Base-by-base conservation (phyloP, 2,888 invertebrate genomes). In the Lepidonotus clava region DNA sequence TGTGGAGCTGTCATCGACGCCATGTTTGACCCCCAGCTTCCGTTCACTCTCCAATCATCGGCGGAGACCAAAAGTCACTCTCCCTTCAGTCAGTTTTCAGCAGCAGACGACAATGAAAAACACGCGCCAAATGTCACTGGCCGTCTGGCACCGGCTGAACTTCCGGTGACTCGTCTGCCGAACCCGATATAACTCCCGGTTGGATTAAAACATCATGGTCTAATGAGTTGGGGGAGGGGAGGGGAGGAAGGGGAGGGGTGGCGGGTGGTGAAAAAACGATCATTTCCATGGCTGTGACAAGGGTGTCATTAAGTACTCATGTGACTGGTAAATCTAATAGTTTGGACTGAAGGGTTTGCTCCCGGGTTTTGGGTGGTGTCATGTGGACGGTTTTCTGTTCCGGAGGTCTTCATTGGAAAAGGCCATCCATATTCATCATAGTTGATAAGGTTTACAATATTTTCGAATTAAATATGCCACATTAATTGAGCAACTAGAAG, bases 131-230 rank as follows among this genome's bases (percentile, higher is more conserved):
- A 71, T 71, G 38, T 71, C 36, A 71, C 38, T 38, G 36, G 36
- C 38, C 11, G 71, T 71, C 8, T 71, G 71, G 71, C 21, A 71
- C 71, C 71, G 36, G 38, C 21, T 71, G 34, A 34, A 71, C 71
- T 71, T 71, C 71, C 71, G 71, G 34, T 71, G 71, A 71, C 71
- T 8, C 34, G 21, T 5, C 24, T 14, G 38, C 21, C 34, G 71
- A 71, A 71, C 71, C 71, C 71, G 71, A 71, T 71, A 18, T 38
- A 34, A 71, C 8, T 21, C 2, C 36, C 1, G 8, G 36, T 14
- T 18, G 71, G 34, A 71, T 71, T 71, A 71, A 71, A 71, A 71
- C 71, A 71, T 71, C 71, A 71, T 71, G 71, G 21, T 71, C 71
- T 71, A 71, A 71, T 71, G 71, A 71, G 38, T 11, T 24, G 21